A percentile compares a stretch with the other conserved stretches of the same genome.
Conservation (phyloP, 2,797 vertebrate genomes). For the Peromyscus nudipes region DNA sequence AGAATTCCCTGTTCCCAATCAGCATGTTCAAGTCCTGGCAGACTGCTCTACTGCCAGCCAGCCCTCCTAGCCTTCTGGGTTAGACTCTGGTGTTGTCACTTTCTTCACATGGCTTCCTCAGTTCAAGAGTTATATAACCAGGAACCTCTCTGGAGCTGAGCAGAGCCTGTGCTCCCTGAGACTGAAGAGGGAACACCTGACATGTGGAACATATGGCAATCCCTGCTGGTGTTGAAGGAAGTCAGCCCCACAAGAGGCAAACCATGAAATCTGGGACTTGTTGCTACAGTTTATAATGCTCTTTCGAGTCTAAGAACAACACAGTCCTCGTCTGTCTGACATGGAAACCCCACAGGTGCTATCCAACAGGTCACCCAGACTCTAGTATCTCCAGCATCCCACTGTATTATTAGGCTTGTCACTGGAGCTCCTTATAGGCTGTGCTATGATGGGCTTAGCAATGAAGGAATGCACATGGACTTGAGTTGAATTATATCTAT, state of each 20-base stretch:
- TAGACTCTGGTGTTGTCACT: neutral
- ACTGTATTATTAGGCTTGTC: neutral
- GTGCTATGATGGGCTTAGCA: neutral
- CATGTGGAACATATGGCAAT: neutral
- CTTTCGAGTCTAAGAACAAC: neutral
- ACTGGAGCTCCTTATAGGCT: neutral
- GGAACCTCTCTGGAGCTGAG: neutral
- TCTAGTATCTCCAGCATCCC: neutral
- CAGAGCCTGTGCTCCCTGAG: neutral
- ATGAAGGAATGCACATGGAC: neutral
- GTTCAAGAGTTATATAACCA: neutral
- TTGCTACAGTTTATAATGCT: neutral
- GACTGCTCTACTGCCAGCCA: neutral
- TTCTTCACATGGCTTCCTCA: neutral
- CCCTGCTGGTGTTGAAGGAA: conserved; percentile 9
- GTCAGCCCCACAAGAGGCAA: neutral
- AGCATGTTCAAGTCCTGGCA: neutral
- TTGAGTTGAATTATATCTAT: neutral
- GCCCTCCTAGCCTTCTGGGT: neutral
- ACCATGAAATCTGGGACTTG: neutral
- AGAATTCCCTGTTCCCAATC: neutral
- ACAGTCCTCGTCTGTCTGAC: neutral
- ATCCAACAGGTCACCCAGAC: neutral
- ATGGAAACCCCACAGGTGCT: neutral
- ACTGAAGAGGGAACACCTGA: neutral